Conservation (phyloP, 2,797 vertebrate species). For the Diplodus sargus region DNA sequence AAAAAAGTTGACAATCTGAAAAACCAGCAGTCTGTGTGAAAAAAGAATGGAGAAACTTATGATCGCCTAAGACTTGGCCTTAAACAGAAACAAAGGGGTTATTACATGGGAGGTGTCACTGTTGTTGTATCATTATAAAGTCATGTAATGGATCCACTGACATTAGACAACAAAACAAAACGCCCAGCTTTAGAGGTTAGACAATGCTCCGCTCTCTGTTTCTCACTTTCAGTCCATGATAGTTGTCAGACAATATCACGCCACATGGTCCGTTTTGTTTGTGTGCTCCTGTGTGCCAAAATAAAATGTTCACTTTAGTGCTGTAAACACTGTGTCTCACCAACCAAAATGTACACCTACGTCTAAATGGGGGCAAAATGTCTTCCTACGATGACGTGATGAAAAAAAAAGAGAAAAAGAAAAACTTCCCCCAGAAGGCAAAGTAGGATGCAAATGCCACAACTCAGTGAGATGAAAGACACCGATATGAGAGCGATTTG, state of each 20-base stretch:
- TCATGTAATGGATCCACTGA: constrained; percentile 56
- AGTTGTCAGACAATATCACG: constrained; percentile 30
- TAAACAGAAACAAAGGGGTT: constrained; percentile 35
- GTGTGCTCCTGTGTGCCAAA: constrained; percentile 13
- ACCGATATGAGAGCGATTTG: constrained; percentile 74
- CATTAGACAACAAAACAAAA: constrained; percentile 56
- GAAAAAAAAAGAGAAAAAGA: constrained; percentile 12
- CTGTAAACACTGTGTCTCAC: constrained; percentile 30
- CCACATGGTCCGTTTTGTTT: constrained; percentile 39
- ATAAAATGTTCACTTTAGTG: constrained; percentile 20
- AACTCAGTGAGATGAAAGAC: constrained; percentile 60
- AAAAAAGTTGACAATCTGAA: constrained; percentile 34
- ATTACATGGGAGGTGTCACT: constrained; percentile 44
- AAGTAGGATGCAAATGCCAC: constrained; percentile 85
- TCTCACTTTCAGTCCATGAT: constrained; percentile 34
- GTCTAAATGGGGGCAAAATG: neutral
- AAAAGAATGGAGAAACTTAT: constrained; percentile 10
- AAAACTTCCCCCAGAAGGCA: constrained; percentile 74
- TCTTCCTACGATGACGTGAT: constrained; percentile 19
- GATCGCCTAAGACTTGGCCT: constrained; percentile 6
- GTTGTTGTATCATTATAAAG: constrained; percentile 52
- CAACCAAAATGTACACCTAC: constrained; percentile 7
- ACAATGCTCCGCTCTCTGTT: constrained; percentile 43
- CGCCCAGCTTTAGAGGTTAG: constrained; percentile 29
- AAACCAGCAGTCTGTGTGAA: constrained; percentile 8